Base-by-base conservation (phyloP, 2,888 invertebrate genomes). In the Melipona beecheii region DNA sequence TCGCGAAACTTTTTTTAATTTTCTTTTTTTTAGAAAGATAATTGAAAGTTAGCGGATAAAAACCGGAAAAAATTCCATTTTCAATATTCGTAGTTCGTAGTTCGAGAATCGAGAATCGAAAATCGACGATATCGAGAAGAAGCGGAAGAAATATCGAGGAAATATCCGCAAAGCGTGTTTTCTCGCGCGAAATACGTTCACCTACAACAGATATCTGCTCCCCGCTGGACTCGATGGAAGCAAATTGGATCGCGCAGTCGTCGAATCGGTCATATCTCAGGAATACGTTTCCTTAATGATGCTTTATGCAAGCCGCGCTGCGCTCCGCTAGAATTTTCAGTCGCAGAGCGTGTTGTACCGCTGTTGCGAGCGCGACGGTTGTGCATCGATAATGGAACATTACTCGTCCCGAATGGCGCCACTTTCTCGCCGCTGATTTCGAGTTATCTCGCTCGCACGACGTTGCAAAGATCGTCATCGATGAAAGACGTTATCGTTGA, bases 211-310 rank as follows among this genome's bases (percentile, higher is more conserved):
- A 60, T 76, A n/a, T n/a, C n/a, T n/a, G n/a, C n/a, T 70, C 54
- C 70, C 69, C 31, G 19, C 43, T 5, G 17, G 66, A 5, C 21
- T 17, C 43, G 50, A 50, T 36, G 58, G 24, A 72, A 60, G 60
- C 49, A 62, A 60, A 73, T 73, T 31, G n/a, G 52, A 76, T 76
- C 76, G 64, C 54, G 60, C 77, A 52, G 2, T 56, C n/a, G 27
- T 72, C 69, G 75, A 82, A 73, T 71, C 56, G 80, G 56, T 64
- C 75, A 74, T 83, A 85, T 81, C 72, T 83, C 75, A 73, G 27
- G 31, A 49, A 78, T 84, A 80, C 82, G 83, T 81, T 84, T 78
- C 81, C 84, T 83, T 88, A 84, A 87, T 84, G 83, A 88, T 82
- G 72, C 31, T 87, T 88, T 86, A 85, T 80, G 79, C 75, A 62